Evolutionary conservation across 1,140 invertebrate species (phyloP).

Genomic region (Drosophila lini): DNA sequence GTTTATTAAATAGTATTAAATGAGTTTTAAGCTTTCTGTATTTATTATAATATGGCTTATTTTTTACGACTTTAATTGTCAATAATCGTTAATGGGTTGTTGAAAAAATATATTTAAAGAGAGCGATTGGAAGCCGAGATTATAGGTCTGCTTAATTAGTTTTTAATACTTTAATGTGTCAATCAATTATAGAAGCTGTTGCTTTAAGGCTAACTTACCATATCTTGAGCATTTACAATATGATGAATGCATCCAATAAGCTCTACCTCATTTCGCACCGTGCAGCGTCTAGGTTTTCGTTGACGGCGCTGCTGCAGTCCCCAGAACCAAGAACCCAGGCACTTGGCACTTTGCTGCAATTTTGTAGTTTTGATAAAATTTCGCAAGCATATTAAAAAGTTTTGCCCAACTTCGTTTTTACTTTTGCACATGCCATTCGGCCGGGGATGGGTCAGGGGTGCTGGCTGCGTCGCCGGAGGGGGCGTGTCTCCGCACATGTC

Average conservation of each 20-base stretch:
- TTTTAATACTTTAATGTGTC: neutral
- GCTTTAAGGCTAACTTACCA: neutral
- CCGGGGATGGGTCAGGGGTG: conserved; percentile 1
- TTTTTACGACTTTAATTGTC: too few relatives aligned
- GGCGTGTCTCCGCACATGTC: conserved; percentile 63
- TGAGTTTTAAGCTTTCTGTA: neutral
- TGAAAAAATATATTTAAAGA: neutral
- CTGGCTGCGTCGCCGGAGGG: neutral
- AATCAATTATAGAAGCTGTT: neutral
- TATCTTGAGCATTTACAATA: neutral
- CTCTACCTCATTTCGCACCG: neutral
- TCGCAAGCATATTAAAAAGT: conserved; percentile 83
- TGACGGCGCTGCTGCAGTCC: conserved; percentile 38
- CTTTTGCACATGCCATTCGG: conserved; percentile 76
- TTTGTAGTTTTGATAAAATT: conserved; percentile 83
- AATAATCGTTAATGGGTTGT: neutral
- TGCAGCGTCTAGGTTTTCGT: conserved; percentile 27
- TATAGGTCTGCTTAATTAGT: too few relatives aligned
- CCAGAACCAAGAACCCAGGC: conserved; percentile 59
- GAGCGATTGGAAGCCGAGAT: neutral
- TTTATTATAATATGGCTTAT: neutral
- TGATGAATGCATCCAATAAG: neutral
- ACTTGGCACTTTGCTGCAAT: conserved; percentile 82
- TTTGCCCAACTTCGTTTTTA: conserved; percentile 81
- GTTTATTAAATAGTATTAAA: neutral